These are phyloP conservation scores for Cerastis rubricosa DNA, from an alignment of 2,888 invertebrate species.

Conservation along the genomic window DNA sequence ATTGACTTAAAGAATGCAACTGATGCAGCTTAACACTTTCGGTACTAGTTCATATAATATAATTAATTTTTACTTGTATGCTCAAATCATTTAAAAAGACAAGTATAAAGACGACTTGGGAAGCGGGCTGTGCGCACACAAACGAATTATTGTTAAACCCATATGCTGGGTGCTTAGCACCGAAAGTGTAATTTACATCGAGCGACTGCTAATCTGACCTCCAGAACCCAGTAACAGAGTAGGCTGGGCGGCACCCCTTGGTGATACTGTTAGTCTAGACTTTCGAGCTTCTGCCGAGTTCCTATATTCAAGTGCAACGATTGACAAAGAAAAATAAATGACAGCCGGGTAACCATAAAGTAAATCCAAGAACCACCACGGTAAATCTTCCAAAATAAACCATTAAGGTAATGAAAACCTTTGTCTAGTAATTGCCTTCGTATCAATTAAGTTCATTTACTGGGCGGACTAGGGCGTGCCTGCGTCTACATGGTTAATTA, in stretches of 20 bases:
- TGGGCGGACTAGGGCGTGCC: conserved; percentile 41
- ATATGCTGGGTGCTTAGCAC: too few relatives aligned
- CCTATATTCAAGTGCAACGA: neutral
- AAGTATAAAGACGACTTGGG: too few relatives aligned
- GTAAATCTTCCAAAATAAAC: conserved; percentile 12
- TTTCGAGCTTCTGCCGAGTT: neutral
- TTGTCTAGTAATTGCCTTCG: conserved; percentile 25
- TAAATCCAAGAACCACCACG: neutral
- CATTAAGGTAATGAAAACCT: conserved; percentile 19
- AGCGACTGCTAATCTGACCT: neutral
- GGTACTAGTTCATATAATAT: too few relatives aligned
- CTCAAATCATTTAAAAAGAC: too few relatives aligned
- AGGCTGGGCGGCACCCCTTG: neutral
- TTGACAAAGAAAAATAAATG: neutral
- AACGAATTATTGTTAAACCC: too few relatives aligned
- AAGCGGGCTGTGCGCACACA: too few relatives aligned
- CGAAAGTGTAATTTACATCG: neutral
- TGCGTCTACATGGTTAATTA: conserved; percentile 56
- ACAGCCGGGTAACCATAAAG: neutral
- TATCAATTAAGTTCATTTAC: conserved; percentile 57
- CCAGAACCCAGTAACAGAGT: neutral
- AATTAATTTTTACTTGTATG: too few relatives aligned
- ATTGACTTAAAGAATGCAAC: neutral
- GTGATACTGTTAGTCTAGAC: neutral
- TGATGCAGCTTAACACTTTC: neutral